Evolutionary conservation across 2,113 vertebrate species (phyloP), one percentile per base, ranked within the genome.

Genomic region (Scomber scombrus): DNA sequence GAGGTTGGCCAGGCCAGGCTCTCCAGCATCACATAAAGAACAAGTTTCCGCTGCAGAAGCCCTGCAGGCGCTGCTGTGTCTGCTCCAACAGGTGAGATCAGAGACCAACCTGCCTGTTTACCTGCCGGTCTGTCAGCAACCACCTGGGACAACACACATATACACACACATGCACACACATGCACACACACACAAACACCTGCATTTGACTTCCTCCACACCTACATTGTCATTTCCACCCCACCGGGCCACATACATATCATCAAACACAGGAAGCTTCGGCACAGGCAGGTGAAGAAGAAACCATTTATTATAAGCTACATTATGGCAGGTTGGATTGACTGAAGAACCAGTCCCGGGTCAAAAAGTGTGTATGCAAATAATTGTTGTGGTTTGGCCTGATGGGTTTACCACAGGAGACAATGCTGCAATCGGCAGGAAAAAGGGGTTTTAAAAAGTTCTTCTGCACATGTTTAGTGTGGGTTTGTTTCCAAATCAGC

Each of bases 51-150:
- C 66, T 75, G 83, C 80, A 57, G 75, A 86, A 86, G 79, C 82
- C 88, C 79, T 61, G 70, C 58, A 87, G 85, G 88, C 88, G 87
- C 76, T 86, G 85, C 56, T 46, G 72, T 71, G 85, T 89, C 89
- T 89, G 85, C 86, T 81, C 78, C 79, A 83, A 80, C 93, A 93
- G 89, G 91, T 92, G 92, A 91, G 93, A 91, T 93, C 88, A 91
- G 81, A 90, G 87, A 91, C 68, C 79, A 84, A 68, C 62, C 88
- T 91, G 83, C 87, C 89, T 88, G 90, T 93, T 91, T 91, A 90
- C 84, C 89, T 88, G 91, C 76, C 83, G 49, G 80, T 93, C 91
- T 93, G 89, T 93, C 92, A 91, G 89, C 89, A 84, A 77, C 83
- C 80, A 74, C 80, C 87, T 84, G 85, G 84, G 80, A 82, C 71